Evolutionary conservation across 2,888 invertebrate species (phyloP).

Genomic region (Drosophila mimica): DNA sequence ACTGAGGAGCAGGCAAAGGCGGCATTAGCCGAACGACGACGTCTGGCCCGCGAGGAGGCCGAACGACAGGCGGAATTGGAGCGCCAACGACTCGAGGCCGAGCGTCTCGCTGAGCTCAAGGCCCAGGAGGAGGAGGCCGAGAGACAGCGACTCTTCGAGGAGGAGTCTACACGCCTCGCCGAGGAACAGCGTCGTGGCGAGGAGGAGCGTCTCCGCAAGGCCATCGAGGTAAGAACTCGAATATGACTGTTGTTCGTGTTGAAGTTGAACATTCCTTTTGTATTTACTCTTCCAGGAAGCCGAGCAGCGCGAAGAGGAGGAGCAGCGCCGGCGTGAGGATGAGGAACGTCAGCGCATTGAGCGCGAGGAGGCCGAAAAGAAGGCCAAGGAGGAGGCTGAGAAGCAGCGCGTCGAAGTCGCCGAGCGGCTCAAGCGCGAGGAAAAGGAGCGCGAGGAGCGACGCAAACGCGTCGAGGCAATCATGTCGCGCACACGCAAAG

Average conservation of each 20-base stretch:
- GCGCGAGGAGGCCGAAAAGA: slow-evolving; percentile 91
- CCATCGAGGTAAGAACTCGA: slow-evolving; percentile 88
- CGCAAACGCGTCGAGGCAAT: slow-evolving; percentile 96
- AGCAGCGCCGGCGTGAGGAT: slow-evolving; percentile 89
- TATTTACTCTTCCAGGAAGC: slow-evolving; percentile 86
- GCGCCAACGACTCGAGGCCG: slow-evolving; percentile 90
- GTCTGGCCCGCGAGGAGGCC: slow-evolving; percentile 95
- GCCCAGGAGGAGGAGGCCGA: slow-evolving; percentile 92
- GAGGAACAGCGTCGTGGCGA: slow-evolving; percentile 93
- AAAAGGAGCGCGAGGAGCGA: slow-evolving; percentile 94
- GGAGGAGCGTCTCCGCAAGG: slow-evolving; percentile 93
- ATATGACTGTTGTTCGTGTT: background rate
- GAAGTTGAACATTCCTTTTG: background rate
- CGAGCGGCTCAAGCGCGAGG: slow-evolving; percentile 93
- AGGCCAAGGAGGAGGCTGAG: slow-evolving; percentile 94
- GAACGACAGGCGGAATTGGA: slow-evolving; percentile 95
- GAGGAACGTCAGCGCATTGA: slow-evolving; percentile 88
- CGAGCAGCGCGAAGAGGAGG: slow-evolving; percentile 91
- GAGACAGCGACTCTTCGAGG: slow-evolving; percentile 91
- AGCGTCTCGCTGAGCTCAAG: slow-evolving; percentile 90
- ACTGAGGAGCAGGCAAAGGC: slow-evolving; percentile 97
- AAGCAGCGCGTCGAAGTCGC: slow-evolving; percentile 92
- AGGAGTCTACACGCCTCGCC: slow-evolving; percentile 91
- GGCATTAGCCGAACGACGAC: slow-evolving; percentile 94
- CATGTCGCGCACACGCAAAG: slow-evolving; percentile 93